Evolutionary conservation across 1,140 invertebrate genomes (phyloP).

Genomic region (Papilio dardanus): DNA sequence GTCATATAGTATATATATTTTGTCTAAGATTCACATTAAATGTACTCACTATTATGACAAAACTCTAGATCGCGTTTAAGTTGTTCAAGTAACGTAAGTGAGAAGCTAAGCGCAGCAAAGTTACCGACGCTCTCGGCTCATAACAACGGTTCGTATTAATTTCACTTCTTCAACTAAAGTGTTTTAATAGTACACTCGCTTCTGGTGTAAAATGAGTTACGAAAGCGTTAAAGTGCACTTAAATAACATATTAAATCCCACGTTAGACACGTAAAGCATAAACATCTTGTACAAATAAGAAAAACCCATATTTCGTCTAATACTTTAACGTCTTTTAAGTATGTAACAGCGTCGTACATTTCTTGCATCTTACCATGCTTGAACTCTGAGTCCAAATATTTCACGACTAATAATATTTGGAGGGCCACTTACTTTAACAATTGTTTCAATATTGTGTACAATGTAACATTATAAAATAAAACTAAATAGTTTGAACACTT

Average conservation of each 20-base stretch:
- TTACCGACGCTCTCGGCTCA: not conserved
- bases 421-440: too few relatives aligned
- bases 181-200: constrained; percentile 10
- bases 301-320: too few relatives aligned
- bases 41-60: not conserved
- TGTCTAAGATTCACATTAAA: too few relatives aligned
- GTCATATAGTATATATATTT: too few relatives aligned
- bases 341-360: too few relatives aligned
- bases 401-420: too few relatives aligned
- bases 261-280: not conserved
- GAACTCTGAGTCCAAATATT: too few relatives aligned
- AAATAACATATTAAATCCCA: not conserved
- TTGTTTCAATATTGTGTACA: too few relatives aligned
- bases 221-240: not conserved
- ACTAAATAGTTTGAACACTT: too few relatives aligned
- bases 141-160: constrained; percentile 21
- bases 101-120: constrained; percentile 17
- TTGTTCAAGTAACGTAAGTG: constrained; percentile 15
- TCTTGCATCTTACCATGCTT: too few relatives aligned
- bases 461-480: too few relatives aligned
- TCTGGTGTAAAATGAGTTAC: not conserved
- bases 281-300: not conserved
- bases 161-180: constrained; percentile 23
- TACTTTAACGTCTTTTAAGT: too few relatives aligned
- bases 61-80: not conserved